Evolutionary conservation across 2,888 invertebrate genomes (phyloP).

Genomic region (Noctua comes): DNA sequence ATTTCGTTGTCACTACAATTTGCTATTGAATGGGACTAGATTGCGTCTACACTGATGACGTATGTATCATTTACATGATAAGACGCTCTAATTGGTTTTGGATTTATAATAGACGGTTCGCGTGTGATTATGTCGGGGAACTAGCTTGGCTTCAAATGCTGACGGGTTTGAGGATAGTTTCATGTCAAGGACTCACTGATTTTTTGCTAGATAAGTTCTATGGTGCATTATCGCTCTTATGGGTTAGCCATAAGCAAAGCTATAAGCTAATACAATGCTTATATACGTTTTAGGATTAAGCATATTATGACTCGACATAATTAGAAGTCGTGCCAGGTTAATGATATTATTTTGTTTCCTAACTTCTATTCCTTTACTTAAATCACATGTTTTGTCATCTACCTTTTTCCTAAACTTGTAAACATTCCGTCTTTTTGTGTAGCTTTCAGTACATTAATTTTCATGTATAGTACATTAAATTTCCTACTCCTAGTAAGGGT

Average conservation of each 20-base stretch:
- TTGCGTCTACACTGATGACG: slow-evolving; percentile 54
- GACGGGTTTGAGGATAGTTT: slow-evolving; percentile 14
- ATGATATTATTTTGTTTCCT: neutral
- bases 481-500: neutral
- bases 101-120: slow-evolving; percentile 37
- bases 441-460: neutral
- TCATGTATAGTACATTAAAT: neutral
- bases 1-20: slow-evolving; percentile 55
- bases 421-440: neutral
- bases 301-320: neutral
- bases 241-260: neutral
- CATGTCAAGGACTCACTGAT: neutral
- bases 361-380: neutral
- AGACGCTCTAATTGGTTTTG: slow-evolving; percentile 52
- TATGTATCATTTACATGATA: slow-evolving; percentile 60
- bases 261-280: neutral
- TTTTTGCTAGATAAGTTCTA: slow-evolving; percentile 3
- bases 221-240: neutral
- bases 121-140: slow-evolving; percentile 21
- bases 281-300: neutral
- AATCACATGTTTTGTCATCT: neutral
- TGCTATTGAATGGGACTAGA: slow-evolving; percentile 60
- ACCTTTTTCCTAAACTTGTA: neutral
- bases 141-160: slow-evolving; percentile 26
- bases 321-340: neutral